phyloP scores from a whole-genome alignment of 2,888 invertebrate genomes.

The Ernsta delagoae region DNA sequence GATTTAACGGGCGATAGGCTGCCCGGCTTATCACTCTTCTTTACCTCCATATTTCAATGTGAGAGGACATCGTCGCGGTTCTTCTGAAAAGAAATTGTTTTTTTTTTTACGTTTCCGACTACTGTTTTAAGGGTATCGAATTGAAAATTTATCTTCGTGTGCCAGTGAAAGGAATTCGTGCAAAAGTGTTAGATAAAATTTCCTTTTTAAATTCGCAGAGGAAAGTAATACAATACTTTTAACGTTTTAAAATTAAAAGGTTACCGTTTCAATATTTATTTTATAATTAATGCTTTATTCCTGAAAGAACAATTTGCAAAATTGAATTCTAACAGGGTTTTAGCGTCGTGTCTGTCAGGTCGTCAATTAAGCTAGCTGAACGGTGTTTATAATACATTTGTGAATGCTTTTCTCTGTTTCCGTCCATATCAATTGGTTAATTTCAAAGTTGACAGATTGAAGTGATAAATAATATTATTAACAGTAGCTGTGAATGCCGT shows the following conservation, averaged over 20 bases:
- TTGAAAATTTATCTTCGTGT: too few species aligned
- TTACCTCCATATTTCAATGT: conserved; percentile 76
- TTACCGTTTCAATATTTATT: too few species aligned
- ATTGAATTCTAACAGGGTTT: conserved; percentile 20
- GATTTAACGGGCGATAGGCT: conserved; percentile 72
- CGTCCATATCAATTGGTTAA: neutral
- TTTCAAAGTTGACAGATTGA: neutral
- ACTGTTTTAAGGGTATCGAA: too few species aligned
- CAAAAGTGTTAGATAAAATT: too few species aligned
- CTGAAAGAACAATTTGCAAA: conserved; percentile 4
- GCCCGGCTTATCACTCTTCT: conserved; percentile 75
- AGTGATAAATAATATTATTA: neutral
- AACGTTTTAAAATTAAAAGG: too few species aligned
- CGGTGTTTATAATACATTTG: neutral
- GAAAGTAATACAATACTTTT: too few species aligned
- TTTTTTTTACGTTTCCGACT: conserved; percentile 2
- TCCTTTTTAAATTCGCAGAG: too few species aligned
- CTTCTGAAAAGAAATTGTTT: conserved; percentile 51
- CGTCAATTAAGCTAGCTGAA: conserved; percentile 10
- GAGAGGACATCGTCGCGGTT: conserved; percentile 61
- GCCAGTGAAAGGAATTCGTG: too few species aligned
- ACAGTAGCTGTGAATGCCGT: neutral
- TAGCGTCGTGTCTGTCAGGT: conserved; percentile 5
- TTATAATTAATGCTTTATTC: neutral
- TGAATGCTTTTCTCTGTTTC: neutral